Evolutionary conservation across 2,113 vertebrate genomes (phyloP).

Genomic region (Corythoichthys haematopterus): DNA sequence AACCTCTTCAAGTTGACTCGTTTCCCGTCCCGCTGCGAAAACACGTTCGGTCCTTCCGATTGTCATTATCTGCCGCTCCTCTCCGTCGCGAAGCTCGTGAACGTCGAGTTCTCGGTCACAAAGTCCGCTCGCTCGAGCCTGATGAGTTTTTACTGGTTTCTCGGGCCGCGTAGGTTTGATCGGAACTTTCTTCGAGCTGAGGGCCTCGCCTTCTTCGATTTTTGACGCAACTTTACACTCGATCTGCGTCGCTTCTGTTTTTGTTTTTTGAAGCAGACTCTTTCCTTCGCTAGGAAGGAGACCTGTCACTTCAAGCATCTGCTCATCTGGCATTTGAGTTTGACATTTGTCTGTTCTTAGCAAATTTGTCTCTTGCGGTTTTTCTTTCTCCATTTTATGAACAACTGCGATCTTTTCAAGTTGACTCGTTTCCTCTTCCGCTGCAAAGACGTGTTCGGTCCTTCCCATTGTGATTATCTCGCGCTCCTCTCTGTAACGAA

Average conservation of each 20-base stretch:
- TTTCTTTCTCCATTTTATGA: conserved; percentile 22
- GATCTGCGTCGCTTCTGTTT: too few relatives aligned
- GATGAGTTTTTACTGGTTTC: conserved; percentile 25
- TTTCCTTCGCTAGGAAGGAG: too few relatives aligned
- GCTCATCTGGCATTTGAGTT: conserved; percentile 21
- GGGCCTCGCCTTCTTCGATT: too few relatives aligned
- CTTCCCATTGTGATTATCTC: conserved; percentile 38
- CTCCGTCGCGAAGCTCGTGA: conserved; percentile 42
- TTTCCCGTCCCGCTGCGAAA: conserved; percentile 37
- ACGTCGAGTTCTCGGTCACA: conserved; percentile 36
- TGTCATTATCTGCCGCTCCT: conserved; percentile 43
- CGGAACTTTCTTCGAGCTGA: too few relatives aligned
- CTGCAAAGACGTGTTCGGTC: conserved; percentile 46
- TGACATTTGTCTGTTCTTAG: conserved; percentile 32
- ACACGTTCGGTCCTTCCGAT: conserved; percentile 42
- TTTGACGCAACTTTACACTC: too few relatives aligned
- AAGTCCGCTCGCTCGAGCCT: conserved; percentile 25
- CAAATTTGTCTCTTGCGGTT: conserved; percentile 35
- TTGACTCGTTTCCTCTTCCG: conserved; percentile 26
- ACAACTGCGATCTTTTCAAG: conserved; percentile 7
- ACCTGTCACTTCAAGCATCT: conserved; percentile 12
- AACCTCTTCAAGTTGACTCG: conserved; percentile 12
- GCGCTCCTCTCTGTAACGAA: conserved; percentile 51
- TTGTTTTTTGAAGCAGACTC: too few relatives aligned
- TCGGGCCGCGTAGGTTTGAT: conserved; percentile 13